These are phyloP conservation scores for Heliconius hermathena DNA, from an alignment of 1,140 invertebrate species.

Conservation along the genomic window DNA sequence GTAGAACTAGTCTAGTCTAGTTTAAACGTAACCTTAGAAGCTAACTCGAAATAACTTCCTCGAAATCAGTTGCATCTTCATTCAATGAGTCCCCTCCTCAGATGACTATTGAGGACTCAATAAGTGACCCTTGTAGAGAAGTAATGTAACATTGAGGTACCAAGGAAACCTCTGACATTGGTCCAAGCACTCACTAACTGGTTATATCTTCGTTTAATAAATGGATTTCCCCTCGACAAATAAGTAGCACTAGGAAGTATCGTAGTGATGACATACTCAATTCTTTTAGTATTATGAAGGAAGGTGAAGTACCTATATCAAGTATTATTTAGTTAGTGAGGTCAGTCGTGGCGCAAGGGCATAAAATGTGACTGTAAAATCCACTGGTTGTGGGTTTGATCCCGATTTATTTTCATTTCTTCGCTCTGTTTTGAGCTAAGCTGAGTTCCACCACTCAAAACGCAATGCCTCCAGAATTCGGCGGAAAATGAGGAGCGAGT, in stretches of 20 bases:
- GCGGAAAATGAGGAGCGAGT: too few species aligned
- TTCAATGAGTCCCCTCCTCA: conserved; percentile 36
- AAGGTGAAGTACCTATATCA: not conserved
- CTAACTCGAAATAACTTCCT: conserved; percentile 46
- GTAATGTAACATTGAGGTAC: not conserved
- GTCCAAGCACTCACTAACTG: not conserved
- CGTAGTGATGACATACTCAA: not conserved
- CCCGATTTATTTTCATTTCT: too few species aligned
- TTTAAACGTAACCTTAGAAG: conserved; percentile 39
- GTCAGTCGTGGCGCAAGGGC: too few species aligned
- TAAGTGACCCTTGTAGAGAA: not conserved
- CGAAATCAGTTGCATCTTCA: conserved; percentile 51
- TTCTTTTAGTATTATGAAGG: not conserved
- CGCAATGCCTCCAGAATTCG: too few species aligned
- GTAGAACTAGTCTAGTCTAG: not conserved
- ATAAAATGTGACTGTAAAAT: too few species aligned
- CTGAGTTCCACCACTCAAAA: too few species aligned
- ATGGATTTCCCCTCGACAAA: not conserved
- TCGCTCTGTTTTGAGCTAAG: too few species aligned
- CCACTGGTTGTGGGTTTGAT: too few species aligned
- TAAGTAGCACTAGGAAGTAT: not conserved
- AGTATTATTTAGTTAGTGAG: too few species aligned
- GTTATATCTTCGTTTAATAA: conserved; percentile 2
- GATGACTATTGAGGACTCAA: conserved; percentile 30
- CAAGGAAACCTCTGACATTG: not conserved